Base-by-base conservation (phyloP, 2,113 vertebrate genomes). In the Struthidea cinerea region DNA sequence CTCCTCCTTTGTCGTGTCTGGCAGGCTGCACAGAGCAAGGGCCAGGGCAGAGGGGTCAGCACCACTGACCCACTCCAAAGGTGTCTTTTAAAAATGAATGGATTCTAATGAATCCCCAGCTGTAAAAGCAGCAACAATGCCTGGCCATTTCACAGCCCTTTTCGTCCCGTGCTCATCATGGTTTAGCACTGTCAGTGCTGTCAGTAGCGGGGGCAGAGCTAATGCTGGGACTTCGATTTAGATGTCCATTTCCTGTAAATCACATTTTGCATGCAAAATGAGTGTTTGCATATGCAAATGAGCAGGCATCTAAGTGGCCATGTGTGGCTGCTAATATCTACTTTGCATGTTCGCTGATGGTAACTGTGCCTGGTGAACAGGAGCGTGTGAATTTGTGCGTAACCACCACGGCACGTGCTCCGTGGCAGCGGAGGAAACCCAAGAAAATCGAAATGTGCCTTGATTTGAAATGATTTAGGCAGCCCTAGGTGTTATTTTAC, bases 241-340 rank as follows among this genome's bases (percentile, higher is more conserved):
- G 83, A 91, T 79, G 91, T 78, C 92, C 56, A 5, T 77, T 84
- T 93, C 22, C 79, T 71, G 85, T 77, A 95, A 93, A 77, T 78
- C 79, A n/a, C 35, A 35, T 89, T 92, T 94, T 89, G 90, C 79
- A 92, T 92, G 71, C 90, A 77, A 78, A 95, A 86, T 24, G 47
- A 81, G 68, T 89, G 89, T 92, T 97, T 96, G 94, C 18, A 3
- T 94, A 93, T 96, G 94, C 93, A 97, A 90, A 97, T 84, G 52
- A 55, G 41, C 11, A 94, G 84, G 44, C 90, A 75, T 90, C 93
- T 87, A 92, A 88, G 90, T 88, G 92, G 70, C 84, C 87, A 39
- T 32, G 55, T 86, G 87, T n/a, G 79, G 92, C 80, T 70, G 87
- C 88, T 92, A 79, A 65, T 77, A 65, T 41, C 90, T 35, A 7